phyloP scores from a whole-genome alignment of 1,140 invertebrate species.

The Parapsyche elsis region DNA sequence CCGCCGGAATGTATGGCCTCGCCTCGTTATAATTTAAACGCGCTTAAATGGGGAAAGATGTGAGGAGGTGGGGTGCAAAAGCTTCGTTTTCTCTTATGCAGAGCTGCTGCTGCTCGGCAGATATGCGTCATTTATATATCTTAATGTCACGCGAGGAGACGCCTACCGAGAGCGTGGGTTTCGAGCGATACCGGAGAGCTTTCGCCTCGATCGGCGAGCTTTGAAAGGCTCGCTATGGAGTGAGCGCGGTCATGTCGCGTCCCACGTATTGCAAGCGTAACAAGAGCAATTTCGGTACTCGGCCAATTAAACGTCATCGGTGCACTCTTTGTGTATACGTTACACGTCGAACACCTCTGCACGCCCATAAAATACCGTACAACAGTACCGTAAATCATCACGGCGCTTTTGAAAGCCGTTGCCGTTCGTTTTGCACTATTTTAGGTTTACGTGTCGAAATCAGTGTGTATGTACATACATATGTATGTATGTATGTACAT shows the following conservation, averaged over 20 bases:
- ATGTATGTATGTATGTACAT: no score
- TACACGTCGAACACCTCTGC: no score
- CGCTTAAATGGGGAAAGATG: no score
- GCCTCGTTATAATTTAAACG: slow-evolving; percentile 51
- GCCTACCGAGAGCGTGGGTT: neutral
- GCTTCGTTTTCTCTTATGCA: neutral
- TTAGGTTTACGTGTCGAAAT: no score
- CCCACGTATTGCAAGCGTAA: neutral
- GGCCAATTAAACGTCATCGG: neutral
- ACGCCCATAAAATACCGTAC: no score
- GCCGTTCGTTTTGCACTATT: no score
- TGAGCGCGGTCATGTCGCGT: neutral
- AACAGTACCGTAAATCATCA: no score
- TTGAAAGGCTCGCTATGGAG: no score
- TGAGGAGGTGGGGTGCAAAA: no score
- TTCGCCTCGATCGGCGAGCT: no score
- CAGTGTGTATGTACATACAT: no score
- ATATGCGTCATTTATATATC: slow-evolving; percentile 55
- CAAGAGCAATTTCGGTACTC: neutral
- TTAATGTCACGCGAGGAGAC: slow-evolving; percentile 47
- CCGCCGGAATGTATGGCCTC: slow-evolving; percentile 32
- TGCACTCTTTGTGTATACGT: neutral
- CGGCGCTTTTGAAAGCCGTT: no score
- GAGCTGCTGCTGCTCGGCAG: slow-evolving; percentile 37
- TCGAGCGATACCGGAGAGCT: neutral